phyloP scores from a whole-genome alignment of 2,797 vertebrate species.

The Lindbergichthys nudifrons region DNA sequence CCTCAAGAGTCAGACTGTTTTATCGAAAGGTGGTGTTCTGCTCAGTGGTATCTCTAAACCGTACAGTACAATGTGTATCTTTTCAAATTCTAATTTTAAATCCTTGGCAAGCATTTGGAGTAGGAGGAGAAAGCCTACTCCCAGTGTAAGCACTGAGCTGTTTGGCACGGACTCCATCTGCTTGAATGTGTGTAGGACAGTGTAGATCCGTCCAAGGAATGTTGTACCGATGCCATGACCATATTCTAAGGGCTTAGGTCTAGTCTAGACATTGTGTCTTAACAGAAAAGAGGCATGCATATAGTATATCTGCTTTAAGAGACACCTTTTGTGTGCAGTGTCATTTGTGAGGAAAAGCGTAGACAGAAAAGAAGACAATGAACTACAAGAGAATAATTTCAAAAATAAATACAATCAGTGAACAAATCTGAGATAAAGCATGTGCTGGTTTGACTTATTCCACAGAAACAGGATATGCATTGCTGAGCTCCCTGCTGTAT shows the following conservation, averaged over 20 bases:
- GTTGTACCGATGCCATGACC: constrained; percentile 59
- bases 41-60: constrained; percentile 57
- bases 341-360: constrained; percentile 20
- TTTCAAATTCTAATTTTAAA: constrained; percentile 75
- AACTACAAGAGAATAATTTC: constrained; percentile 32
- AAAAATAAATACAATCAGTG: constrained; percentile 29
- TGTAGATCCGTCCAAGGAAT: constrained; percentile 69
- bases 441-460: constrained; percentile 40
- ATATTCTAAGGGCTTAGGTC: constrained; percentile 49
- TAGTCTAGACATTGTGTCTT: constrained; percentile 46
- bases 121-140: constrained; percentile 66
- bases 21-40: constrained; percentile 54
- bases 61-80: constrained; percentile 68
- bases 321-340: constrained; percentile 26
- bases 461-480: constrained; percentile 50
- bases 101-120: constrained; percentile 62
- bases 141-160: constrained; percentile 61
- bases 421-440: constrained; percentile 18
- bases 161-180: constrained; percentile 67
- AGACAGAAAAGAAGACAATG: constrained; percentile 22
- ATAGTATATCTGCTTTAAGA: constrained; percentile 26
- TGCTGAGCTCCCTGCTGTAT: constrained; percentile 58
- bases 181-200: constrained; percentile 65
- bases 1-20: constrained; percentile 33
- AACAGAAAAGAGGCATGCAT: constrained; percentile 36